Evolutionary conservation across 2,888 invertebrate genomes (phyloP).

Genomic region (Aleiodes testaceus): DNA sequence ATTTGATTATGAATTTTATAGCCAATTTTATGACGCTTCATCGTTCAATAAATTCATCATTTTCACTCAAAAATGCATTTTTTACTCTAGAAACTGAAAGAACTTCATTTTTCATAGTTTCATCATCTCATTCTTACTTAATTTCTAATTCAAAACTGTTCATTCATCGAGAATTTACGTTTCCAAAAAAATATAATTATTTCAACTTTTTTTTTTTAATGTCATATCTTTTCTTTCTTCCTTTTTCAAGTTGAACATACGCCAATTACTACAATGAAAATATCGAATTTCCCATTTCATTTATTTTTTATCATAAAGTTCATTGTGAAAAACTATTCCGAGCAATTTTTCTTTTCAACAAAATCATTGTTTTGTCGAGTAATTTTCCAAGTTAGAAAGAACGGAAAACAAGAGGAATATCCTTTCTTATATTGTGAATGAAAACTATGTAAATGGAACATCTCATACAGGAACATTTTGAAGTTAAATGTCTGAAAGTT

Average conservation of each 20-base stretch:
- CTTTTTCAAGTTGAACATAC: slow-evolving; percentile 13
- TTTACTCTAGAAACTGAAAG: too few species aligned
- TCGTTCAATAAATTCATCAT: slow-evolving; percentile 10
- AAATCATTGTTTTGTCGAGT: background rate
- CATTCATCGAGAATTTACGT: slow-evolving; percentile 22
- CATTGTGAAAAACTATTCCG: too few species aligned
- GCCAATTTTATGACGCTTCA: slow-evolving; percentile 21
- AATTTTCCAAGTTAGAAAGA: background rate
- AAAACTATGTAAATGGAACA: slow-evolving; percentile 37
- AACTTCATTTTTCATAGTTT: background rate
- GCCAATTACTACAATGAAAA: slow-evolving; percentile 8
- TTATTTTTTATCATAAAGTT: background rate
- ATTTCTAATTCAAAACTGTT: background rate
- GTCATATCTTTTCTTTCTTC: background rate
- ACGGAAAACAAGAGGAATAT: background rate
- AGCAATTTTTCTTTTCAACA: background rate
- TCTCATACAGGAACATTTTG: slow-evolving; percentile 27
- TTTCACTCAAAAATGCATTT: background rate
- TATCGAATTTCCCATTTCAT: background rate
- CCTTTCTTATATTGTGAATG: background rate
- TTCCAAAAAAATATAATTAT: slow-evolving; percentile 43
- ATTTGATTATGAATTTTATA: slow-evolving; percentile 64
- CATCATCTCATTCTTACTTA: slow-evolving; percentile 2
- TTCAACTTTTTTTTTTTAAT: slow-evolving; percentile 34
- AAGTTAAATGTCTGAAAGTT: slow-evolving; percentile 27